Evolutionary conservation across 2,113 vertebrate genomes (phyloP).

Genomic region (Megalops atlanticus): DNA sequence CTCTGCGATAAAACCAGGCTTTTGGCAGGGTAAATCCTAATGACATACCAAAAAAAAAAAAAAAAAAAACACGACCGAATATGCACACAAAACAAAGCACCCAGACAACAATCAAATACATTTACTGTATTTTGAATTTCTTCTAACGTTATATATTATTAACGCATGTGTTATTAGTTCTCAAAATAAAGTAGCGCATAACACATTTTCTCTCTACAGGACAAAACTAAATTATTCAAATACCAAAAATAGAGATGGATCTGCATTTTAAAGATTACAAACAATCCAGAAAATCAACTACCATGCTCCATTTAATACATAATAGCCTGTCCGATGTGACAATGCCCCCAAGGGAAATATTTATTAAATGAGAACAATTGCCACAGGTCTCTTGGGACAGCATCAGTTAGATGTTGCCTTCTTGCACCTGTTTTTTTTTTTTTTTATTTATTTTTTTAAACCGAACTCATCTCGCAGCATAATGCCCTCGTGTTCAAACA

Average conservation of each 20-base stretch:
- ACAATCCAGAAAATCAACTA: conserved; percentile 23
- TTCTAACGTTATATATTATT: no score
- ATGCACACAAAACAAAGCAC: background rate
- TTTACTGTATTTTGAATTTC: no score
- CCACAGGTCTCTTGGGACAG: conserved; percentile 61
- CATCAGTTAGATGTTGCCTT: conserved; percentile 61
- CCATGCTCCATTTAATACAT: conserved; percentile 59
- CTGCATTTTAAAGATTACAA: background rate
- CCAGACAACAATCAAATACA: no score
- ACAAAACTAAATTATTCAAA: background rate
- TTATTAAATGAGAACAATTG: conserved; percentile 87
- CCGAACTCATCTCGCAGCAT: conserved; percentile 38
- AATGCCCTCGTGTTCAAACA: conserved; percentile 33
- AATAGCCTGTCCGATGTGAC: conserved; percentile 75
- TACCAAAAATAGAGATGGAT: background rate
- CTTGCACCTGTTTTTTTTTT: conserved; percentile 59
- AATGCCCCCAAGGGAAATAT: conserved; percentile 80
- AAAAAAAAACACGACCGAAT: background rate
- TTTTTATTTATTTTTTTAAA: background rate
- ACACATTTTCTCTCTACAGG: no score
- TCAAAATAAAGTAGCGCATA: no score
- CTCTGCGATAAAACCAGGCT: conserved; percentile 59
- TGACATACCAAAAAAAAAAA: conserved; percentile 26
- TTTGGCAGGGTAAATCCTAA: conserved; percentile 43
- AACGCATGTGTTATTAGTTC: no score